Base-by-base conservation (phyloP, 2,888 invertebrate species). In the Acrobasis consociella region DNA sequence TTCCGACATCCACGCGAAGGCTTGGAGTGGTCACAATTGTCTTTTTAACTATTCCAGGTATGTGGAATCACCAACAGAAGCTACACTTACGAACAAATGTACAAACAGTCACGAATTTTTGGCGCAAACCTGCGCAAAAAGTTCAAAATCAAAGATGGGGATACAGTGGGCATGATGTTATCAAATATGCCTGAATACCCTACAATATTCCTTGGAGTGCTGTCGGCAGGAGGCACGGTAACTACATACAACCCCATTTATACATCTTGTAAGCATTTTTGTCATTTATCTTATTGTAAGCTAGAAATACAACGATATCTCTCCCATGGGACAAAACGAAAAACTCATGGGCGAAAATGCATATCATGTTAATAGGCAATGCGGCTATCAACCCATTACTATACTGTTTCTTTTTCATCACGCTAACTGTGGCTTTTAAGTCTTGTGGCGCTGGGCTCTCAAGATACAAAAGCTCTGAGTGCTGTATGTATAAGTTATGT, bases 181-280 rank as follows among this genome's bases (percentile, higher is more conserved):
- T 95, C 95, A 9, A 97, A 97, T 81, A 74, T 93, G 42, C 96
- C 96, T 0, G 97, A 97, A 80, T 95, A 93, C 74, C 93, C 94
- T 0, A 89, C 95, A 11, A 92, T 93, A 1, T 75, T 93, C 1
- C 81, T 95, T 63, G 96, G 95, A 0, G 85, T 93, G 42, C 75
- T 95, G 5, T 93, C 95, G 72, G 95, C 95, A 22, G 95, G 95
- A 0, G 84, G 95, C 0, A 73, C 93, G 9, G 92, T 94, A 5
- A 95, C 96, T 0, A 94, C 96, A 0, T 87, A 96, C 9, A 96
- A 96, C 87, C 95, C 96, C 5, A 75, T 93, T 64, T 96, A 96
- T 73, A 96, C 95, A 22, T 78, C 92, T 51, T 88, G 94, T 94
- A 74, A 84, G 82, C 78, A 62, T 65, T 58, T 62, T 65, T 15